Percentiles rank a stretch among this genome's conserved stretches.
Conservation (phyloP, 2,888 invertebrate species). For the Pterostichus niger region DNA sequence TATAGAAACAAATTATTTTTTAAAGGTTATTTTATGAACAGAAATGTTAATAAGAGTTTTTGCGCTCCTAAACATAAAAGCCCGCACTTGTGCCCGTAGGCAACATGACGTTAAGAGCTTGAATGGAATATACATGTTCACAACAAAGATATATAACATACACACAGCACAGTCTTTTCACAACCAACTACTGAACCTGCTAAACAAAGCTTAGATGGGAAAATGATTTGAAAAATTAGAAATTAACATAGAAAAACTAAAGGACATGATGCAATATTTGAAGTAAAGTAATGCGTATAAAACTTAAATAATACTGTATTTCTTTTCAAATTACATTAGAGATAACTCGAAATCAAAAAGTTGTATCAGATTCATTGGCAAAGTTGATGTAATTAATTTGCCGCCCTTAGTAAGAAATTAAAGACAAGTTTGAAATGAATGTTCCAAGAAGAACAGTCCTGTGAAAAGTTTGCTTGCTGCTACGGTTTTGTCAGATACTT, state of each 20-base stretch:
- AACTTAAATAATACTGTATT: not conserved
- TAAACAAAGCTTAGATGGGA: slow-evolving; percentile 23
- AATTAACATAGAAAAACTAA: slow-evolving; percentile 16
- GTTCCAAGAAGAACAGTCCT: not conserved
- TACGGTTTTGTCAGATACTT: slow-evolving; percentile 1
- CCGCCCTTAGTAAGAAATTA: slow-evolving; percentile 6
- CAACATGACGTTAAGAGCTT: slow-evolving; percentile 35
- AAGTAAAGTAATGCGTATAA: not conserved
- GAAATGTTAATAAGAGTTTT: not conserved
- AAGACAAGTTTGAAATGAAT: slow-evolving; percentile 1
- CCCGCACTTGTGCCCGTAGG: slow-evolving; percentile 9
- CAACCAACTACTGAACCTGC: slow-evolving; percentile 18
- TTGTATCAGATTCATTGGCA: slow-evolving; percentile 12
- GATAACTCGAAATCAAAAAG: slow-evolving; percentile 6
- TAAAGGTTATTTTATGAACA: not conserved
- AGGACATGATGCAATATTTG: not conserved
- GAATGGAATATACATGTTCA: slow-evolving; percentile 39
- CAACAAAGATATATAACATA: slow-evolving; percentile 44
- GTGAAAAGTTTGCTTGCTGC: not conserved
- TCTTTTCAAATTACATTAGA: not conserved
- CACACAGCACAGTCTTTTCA: slow-evolving; percentile 21
- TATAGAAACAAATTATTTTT: not conserved
- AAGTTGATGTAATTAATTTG: slow-evolving; percentile 7
- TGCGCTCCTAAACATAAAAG: slow-evolving; percentile 30
- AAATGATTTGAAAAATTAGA: slow-evolving; percentile 4